A percentile compares a stretch with the other conserved stretches of the same genome.
Conservation (phyloP, 2,888 invertebrate genomes). For the Drosophila neoperkinsi region DNA sequence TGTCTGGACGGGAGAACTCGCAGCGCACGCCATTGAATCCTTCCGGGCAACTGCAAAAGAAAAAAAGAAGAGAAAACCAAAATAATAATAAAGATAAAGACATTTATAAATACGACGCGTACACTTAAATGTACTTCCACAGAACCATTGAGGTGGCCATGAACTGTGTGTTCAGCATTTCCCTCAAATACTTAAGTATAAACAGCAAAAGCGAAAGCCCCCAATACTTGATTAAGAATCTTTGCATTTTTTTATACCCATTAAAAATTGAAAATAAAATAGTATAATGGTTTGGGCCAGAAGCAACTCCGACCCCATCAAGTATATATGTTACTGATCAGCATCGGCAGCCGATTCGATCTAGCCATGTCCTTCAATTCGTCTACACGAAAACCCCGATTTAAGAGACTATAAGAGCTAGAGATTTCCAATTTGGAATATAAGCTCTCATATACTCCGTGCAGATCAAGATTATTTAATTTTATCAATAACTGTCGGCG, state of each 20-base stretch:
- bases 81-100: conserved; percentile 26
- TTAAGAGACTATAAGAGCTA: background rate
- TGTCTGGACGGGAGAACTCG: conserved; percentile 83
- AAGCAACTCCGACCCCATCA: background rate
- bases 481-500: background rate
- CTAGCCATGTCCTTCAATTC: background rate
- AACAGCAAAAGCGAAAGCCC: conserved; percentile 15
- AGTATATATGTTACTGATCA: background rate
- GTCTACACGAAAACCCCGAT: background rate
- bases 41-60: conserved; percentile 83
- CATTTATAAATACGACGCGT: conserved; percentile 43
- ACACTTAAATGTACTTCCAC: conserved; percentile 35
- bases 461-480: background rate
- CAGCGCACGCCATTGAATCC: conserved; percentile 84
- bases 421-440: background rate
- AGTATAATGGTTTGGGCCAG: background rate
- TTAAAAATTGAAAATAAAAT: background rate
- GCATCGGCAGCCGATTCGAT: background rate
- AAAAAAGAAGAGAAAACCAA: background rate
- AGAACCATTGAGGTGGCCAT: conserved; percentile 53
- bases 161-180: conserved; percentile 62
- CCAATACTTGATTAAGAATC: conserved; percentile 42
- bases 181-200: conserved; percentile 28
- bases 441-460: background rate
- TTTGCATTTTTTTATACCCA: conserved; percentile 7